These are phyloP conservation scores for Zosterops pallidus DNA, from an alignment of 2,113 vertebrate genomes.

Conservation along the genomic window DNA sequence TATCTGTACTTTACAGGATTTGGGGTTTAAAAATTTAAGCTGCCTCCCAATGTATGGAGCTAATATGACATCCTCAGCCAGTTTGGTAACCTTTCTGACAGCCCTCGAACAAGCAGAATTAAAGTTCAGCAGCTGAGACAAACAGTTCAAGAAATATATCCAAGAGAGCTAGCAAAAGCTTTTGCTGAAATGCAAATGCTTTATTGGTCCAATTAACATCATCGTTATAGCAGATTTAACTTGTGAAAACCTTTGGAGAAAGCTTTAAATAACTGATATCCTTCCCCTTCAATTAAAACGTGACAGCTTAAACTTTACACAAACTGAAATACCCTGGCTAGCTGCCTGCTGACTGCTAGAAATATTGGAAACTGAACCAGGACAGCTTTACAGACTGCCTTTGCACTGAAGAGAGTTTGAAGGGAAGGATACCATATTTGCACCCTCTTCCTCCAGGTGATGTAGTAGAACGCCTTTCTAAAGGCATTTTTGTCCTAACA, in stretches of 20 bases:
- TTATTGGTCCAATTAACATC: neutral
- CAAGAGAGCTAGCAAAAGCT: neutral
- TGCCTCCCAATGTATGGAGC: neutral
- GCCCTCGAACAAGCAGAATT: neutral
- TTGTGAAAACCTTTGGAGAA: neutral
- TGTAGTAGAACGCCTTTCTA: neutral
- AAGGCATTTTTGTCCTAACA: neutral
- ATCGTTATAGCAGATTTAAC: neutral
- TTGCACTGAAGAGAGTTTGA: neutral
- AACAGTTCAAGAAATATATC: neutral
- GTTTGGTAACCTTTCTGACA: neutral
- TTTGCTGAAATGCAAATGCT: neutral
- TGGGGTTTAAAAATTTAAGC: neutral
- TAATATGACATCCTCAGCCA: neutral
- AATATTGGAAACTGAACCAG: neutral
- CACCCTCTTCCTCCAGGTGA: neutral
- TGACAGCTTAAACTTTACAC: neutral
- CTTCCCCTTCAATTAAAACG: neutral
- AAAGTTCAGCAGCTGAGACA: neutral
- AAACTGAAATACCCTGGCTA: neutral
- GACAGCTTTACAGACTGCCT: neutral
- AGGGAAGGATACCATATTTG: neutral
- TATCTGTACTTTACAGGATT: neutral
- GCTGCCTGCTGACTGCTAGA: neutral
- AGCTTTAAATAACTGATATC: neutral